Conservation (phyloP, 1,140 invertebrate species). For the Cydia fagiglandana region DNA sequence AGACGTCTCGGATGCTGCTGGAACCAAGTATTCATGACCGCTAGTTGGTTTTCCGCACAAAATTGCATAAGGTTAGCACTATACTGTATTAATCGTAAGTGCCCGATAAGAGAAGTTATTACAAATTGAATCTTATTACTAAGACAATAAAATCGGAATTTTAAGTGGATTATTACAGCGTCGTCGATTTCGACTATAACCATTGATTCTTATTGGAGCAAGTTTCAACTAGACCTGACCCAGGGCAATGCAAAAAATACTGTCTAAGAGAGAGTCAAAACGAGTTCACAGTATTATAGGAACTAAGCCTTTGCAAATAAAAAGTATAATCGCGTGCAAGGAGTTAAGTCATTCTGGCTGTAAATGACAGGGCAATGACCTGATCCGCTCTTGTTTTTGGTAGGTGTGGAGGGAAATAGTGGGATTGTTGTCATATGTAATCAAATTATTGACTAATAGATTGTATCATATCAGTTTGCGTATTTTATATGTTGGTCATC, state of each 20-base stretch:
- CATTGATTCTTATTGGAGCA: background rate
- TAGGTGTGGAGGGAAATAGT: background rate
- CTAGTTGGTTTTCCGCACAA: too few species aligned
- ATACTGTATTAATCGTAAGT: slow-evolving; percentile 7
- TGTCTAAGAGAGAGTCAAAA: background rate
- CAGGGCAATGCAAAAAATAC: background rate
- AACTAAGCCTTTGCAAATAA: background rate
- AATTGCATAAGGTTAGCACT: background rate
- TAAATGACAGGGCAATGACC: background rate
- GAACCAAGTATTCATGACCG: too few species aligned
- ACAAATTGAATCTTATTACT: background rate
- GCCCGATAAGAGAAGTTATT: background rate
- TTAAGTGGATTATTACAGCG: background rate
- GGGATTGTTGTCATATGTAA: background rate
- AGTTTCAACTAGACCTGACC: slow-evolving; percentile 3
- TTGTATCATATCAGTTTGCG: background rate
- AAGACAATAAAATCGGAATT: background rate
- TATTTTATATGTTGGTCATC: background rate
- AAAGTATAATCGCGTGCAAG: background rate
- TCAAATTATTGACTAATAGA: background rate
- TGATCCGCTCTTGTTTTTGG: background rate
- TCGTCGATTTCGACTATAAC: background rate
- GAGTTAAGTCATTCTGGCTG: background rate
- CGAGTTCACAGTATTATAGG: background rate
- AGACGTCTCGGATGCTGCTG: too few species aligned